These are phyloP conservation scores for Aricia artaxerxes DNA, from an alignment of 2,888 invertebrate species.

Conservation along the genomic window DNA sequence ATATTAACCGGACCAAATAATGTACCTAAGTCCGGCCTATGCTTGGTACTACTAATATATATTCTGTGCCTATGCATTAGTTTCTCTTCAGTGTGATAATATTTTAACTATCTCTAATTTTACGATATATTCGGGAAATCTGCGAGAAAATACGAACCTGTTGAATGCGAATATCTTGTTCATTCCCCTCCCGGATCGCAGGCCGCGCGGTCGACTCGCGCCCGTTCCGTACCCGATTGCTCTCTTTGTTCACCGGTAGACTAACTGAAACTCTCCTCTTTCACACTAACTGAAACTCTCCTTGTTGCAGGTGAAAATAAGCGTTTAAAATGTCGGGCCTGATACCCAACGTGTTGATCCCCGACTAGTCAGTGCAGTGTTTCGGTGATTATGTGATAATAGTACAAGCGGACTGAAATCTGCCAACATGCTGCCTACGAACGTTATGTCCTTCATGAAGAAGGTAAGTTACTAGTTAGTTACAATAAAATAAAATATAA, in stretches of 20 bases:
- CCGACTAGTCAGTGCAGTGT: conserved; percentile 58
- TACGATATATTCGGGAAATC: conserved; percentile 3
- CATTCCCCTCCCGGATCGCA: conserved; percentile 44
- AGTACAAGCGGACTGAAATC: conserved; percentile 45
- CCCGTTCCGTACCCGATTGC: conserved; percentile 30
- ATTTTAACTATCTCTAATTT: background rate
- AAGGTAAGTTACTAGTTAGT: conserved; percentile 83
- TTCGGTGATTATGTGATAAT: conserved; percentile 46
- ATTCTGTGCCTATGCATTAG: too few species aligned
- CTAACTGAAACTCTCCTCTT: conserved; percentile 40
- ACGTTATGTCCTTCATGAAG: conserved; percentile 95
- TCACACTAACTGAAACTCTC: conserved; percentile 36
- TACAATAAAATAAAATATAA: background rate
- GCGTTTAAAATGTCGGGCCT: conserved; percentile 63
- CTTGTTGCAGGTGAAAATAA: conserved; percentile 46
- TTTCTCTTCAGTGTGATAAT: too few species aligned
- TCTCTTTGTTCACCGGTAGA: conserved; percentile 4
- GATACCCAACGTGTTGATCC: conserved; percentile 64
- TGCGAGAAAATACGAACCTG: conserved; percentile 40
- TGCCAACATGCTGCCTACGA: conserved; percentile 91
- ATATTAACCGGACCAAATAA: too few species aligned
- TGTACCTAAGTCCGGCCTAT: too few species aligned
- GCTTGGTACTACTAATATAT: too few species aligned
- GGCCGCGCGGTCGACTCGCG: conserved; percentile 39
- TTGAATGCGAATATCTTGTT: conserved; percentile 43